phyloP scores from a whole-genome alignment of 1,140 invertebrate genomes.

The Acromyrmex echinatior region DNA sequence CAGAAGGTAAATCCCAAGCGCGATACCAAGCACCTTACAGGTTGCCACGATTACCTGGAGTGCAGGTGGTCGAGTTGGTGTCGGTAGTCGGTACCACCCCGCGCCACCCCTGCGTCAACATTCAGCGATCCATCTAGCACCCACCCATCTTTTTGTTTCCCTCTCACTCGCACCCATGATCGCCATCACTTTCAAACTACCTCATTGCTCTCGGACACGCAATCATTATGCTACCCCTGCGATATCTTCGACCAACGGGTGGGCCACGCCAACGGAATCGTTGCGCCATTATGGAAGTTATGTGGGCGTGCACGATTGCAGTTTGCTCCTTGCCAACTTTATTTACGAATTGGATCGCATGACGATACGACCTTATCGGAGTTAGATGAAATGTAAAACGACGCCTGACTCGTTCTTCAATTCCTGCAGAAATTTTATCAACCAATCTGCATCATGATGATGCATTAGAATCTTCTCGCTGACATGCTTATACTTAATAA shows the following conservation, averaged over 20 bases:
- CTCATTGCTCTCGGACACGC: conserved; percentile 84
- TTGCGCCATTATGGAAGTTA: conserved; percentile 86
- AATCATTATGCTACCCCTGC: conserved; percentile 82
- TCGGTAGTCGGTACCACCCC: conserved; percentile 76
- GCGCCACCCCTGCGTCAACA: conserved; percentile 76
- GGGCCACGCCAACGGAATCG: conserved; percentile 80
- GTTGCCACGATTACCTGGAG: conserved; percentile 54
- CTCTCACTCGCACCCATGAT: conserved; percentile 27
- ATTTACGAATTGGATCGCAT: conserved; percentile 84
- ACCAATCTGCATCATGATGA: conserved; percentile 20
- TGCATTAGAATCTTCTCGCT: background rate
- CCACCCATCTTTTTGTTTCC: conserved; percentile 34
- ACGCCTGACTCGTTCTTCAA: conserved; percentile 38
- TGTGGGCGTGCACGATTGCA: conserved; percentile 85
- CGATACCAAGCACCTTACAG: conserved; percentile 45
- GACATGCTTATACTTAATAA: conserved; percentile 16
- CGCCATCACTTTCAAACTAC: conserved; percentile 73
- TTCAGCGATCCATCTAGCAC: conserved; percentile 55
- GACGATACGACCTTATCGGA: conserved; percentile 58
- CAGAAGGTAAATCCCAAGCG: conserved; percentile 32
- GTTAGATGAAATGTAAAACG: conserved; percentile 53
- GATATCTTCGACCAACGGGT: conserved; percentile 74
- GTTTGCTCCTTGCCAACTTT: conserved; percentile 86
- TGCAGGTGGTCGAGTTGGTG: conserved; percentile 67
- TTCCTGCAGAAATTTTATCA: conserved; percentile 45